These are phyloP conservation scores for Dendroctonus valens DNA, from an alignment of 1,140 invertebrate species.

Conservation along the genomic window DNA sequence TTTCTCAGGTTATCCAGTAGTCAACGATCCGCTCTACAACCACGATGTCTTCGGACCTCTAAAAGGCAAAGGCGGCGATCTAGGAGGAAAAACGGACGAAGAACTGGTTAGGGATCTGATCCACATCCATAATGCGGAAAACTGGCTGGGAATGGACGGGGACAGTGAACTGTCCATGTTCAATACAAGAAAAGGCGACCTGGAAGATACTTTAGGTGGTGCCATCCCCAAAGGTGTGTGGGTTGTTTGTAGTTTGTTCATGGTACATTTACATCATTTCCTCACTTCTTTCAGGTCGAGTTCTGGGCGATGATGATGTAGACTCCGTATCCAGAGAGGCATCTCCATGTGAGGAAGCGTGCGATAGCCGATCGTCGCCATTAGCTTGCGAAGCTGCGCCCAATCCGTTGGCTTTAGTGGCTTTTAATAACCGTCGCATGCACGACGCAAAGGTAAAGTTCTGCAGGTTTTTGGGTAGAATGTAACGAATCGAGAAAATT, in stretches of 20 bases:
- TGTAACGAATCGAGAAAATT: too few species aligned
- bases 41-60: slow-evolving; percentile 86
- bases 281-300: slow-evolving; percentile 27
- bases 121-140: slow-evolving; percentile 88
- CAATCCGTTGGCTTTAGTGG: slow-evolving; percentile 37
- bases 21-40: slow-evolving; percentile 96
- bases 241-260: slow-evolving; percentile 8
- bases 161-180: slow-evolving; percentile 80
- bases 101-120: slow-evolving; percentile 87
- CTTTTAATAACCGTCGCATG: slow-evolving; percentile 35
- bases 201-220: slow-evolving; percentile 57
- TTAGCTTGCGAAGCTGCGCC: slow-evolving; percentile 38
- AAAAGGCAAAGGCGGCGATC: slow-evolving; percentile 89
- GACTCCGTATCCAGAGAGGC: slow-evolving; percentile 63
- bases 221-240: slow-evolving; percentile 45
- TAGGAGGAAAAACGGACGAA: slow-evolving; percentile 87
- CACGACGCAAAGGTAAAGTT: slow-evolving; percentile 48
- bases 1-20: slow-evolving; percentile 83
- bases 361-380: slow-evolving; percentile 41
- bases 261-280: background rate
- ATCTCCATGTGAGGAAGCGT: slow-evolving; percentile 58
- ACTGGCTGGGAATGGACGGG: slow-evolving; percentile 89
- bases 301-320: slow-evolving; percentile 56
- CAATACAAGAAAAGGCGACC: slow-evolving; percentile 64
- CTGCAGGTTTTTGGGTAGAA: too few species aligned